Evolutionary conservation across 2,888 invertebrate genomes (phyloP).

Genomic region (Harpagoxenus sublaevis): DNA sequence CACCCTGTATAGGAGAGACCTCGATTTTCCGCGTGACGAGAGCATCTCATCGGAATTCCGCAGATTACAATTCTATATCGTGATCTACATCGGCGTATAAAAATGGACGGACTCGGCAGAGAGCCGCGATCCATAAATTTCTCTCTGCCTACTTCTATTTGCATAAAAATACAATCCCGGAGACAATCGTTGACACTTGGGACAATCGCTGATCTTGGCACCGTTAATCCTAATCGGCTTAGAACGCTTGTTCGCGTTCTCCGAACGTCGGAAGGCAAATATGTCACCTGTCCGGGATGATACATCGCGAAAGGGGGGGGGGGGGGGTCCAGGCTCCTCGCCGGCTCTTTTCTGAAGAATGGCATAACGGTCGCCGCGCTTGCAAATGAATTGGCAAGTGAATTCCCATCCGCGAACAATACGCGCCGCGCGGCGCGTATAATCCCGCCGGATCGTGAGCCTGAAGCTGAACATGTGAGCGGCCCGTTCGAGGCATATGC

Average conservation of each 20-base stretch:
- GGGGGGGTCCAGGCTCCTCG: slow-evolving; percentile 52
- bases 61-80: not conserved
- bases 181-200: not conserved
- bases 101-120: too few species aligned
- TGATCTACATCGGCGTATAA: not conserved
- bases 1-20: too few species aligned
- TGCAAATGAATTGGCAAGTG: slow-evolving; percentile 33
- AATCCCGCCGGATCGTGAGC: not conserved
- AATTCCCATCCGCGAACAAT: slow-evolving; percentile 64
- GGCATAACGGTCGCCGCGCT: slow-evolving; percentile 49
- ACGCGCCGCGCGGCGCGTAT: not conserved
- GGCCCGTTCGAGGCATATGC: not conserved
- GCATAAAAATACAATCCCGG: not conserved
- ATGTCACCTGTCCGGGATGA: slow-evolving; percentile 40
- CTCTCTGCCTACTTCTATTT: not conserved
- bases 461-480: not conserved
- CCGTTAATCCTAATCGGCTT: slow-evolving; percentile 43
- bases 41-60: not conserved
- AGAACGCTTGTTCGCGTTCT: slow-evolving; percentile 2
- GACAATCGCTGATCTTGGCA: not conserved
- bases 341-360: slow-evolving; percentile 49
- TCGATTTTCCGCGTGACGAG: not conserved
- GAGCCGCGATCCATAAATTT: not conserved
- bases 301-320: slow-evolving; percentile 54
- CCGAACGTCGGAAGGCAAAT: not conserved